Base-by-base conservation (phyloP, 2,888 invertebrate genomes). In the Noctua pronuba region DNA sequence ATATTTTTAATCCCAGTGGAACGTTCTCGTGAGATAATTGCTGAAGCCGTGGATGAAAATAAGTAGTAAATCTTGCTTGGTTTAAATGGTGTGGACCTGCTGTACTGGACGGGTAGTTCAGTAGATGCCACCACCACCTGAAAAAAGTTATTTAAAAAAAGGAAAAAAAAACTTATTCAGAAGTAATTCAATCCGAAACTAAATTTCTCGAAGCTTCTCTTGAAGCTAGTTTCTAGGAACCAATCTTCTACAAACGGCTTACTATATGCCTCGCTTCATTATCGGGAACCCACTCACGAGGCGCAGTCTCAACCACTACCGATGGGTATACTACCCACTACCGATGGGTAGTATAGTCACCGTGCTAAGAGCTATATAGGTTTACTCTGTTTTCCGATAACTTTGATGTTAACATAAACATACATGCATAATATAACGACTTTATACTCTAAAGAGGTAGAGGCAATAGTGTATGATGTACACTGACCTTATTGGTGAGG, bases 191-290 rank as follows among this genome's bases (percentile, higher is more conserved):
- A 79, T 62, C 24, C 1, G 44, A 62, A 41, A 62, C 60, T 18
- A 71, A 71, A 41, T 52, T 62, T 62, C 35, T 21, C 24, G 1
- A 65, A 21, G 80, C 38, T 55, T 46, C 31, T 16, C 38, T 80
- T 4, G 24, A 64, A 55, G 31, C 46, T 46, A 55, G 52, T 44
- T 46, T 10, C 73, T n/a, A 31, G 10, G 11, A 79, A 55, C 46
- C 64, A 79, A 80, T 79, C 73, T 72, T 55, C 52, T 64, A 21
- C 24, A 28, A 55, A n/a, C n/a, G n/a, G 44, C 31, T 65, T 31
- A 38, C 31, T 31, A 13, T 46, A 18, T 38, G 44, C 46, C 21
- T 13, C 8, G 41, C 3, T 52, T 62, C 58, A 74, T 52, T 81
- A 74, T 74, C 52, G 35, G 35, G 62, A 46, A 67, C 11, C 28